These are phyloP conservation scores for Nasonovia ribisnigri DNA, from an alignment of 2,888 invertebrate genomes.

Conservation along the genomic window DNA sequence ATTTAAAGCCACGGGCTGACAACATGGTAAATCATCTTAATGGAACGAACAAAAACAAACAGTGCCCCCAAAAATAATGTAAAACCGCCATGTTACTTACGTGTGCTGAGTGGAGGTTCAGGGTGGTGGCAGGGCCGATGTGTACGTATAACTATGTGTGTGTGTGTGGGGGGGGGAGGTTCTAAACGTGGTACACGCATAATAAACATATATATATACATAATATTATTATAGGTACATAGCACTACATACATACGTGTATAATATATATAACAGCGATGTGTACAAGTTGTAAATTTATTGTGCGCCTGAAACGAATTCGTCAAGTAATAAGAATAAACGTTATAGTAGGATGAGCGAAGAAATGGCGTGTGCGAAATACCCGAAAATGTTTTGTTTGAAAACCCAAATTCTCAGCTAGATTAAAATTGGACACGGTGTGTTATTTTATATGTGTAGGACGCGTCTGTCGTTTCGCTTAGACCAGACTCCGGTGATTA, in stretches of 20 bases:
- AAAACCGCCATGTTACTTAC: slow-evolving; percentile 44
- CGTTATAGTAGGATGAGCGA: neutral
- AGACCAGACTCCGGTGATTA: neutral
- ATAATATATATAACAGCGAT: neutral
- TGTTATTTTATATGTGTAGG: neutral
- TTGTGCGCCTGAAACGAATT: neutral
- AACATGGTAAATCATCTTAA: slow-evolving; percentile 64
- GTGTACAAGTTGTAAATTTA: neutral
- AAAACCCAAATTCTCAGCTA: neutral
- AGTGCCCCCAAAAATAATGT: slow-evolving; percentile 38
- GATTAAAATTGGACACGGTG: neutral
- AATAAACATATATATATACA: neutral
- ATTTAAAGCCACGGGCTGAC: slow-evolving; percentile 63
- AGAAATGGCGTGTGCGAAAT: neutral
- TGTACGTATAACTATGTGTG: neutral
- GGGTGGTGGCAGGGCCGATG: neutral
- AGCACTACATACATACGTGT: neutral
- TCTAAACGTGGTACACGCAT: neutral
- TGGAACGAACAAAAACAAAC: slow-evolving; percentile 63
- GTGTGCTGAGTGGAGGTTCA: neutral
- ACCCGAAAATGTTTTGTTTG: neutral
- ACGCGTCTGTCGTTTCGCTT: neutral
- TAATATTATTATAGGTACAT: neutral
- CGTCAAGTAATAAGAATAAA: slow-evolving; percentile 8
- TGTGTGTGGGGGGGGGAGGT: neutral